Base-by-base conservation (phyloP, 2,888 invertebrate genomes). In the Byasa hedistus region DNA sequence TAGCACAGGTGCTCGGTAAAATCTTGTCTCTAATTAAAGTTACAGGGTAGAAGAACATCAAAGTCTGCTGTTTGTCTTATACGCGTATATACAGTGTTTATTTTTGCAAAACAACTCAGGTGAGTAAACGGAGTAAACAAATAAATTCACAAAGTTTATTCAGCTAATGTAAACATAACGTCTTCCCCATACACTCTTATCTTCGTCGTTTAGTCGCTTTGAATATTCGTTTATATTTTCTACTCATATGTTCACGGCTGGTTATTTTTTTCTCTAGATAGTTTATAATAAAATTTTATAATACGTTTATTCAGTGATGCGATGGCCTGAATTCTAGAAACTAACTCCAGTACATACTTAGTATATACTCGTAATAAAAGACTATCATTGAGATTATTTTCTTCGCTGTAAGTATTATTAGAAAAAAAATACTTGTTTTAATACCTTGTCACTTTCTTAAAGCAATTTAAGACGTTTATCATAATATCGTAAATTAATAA, bases 141-240 rank as follows among this genome's bases (percentile, higher is more conserved):
- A 62, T 57, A 56, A 62, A 62, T 62, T 62, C 56, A 48, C 62
- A 57, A 62, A 56, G 56, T 62, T 62, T 62, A 56, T 62, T 44
- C 62, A 27, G 39, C n/a, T 39, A 27, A 48, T 56, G 27, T 62
- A 62, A 57, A 62, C 36, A 22, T 62, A 62, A 44, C 44, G 48
- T 62, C 39, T 57, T 24, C 36, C 27, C 5, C 56, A 48, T 62
- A 56, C 21, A 12, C 48, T 23, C 39, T 62, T 62, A 44, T 62
- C 21, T 54, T 54, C 52, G 52, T 54, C 22, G 22, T 54, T 54
- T 48, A 48, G 48, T 48, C 19, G 48, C 48, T 48, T 48, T 48
- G 48, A 48, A 48, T 48, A 48, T n/a, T 48, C 7, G 19, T n/a
- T 48, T n/a, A 19, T 7, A 19, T n/a, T 19, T 48, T 48, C n/a